These are phyloP conservation scores for Amazonetta brasiliensis DNA, from an alignment of 2,797 vertebrate species.

Conservation along the genomic window DNA sequence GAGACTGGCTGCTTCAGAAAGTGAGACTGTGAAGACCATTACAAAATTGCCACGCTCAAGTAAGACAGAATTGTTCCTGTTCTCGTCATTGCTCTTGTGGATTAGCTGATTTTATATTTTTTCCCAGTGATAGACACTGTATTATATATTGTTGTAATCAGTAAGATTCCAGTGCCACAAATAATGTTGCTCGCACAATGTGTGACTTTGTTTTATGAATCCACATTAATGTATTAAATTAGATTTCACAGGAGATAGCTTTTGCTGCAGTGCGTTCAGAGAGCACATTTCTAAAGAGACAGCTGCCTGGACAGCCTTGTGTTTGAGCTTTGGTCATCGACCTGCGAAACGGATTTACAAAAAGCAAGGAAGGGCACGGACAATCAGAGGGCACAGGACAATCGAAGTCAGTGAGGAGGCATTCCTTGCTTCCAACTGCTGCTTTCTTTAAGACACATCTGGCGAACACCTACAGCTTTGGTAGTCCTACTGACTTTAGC, in stretches of 20 bases:
- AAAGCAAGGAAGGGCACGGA: background rate
- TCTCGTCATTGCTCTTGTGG: slow-evolving; percentile 21
- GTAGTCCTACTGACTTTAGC: background rate
- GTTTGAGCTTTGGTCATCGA: background rate
- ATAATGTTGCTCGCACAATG: slow-evolving; percentile 33
- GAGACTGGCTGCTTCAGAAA: slow-evolving; percentile 35
- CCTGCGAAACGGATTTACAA: background rate
- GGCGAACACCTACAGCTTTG: background rate
- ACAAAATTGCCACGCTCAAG: slow-evolving; percentile 40
- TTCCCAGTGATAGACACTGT: slow-evolving; percentile 13
- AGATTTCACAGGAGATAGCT: slow-evolving; percentile 9
- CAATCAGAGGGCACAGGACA: background rate
- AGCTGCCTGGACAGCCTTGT: slow-evolving; percentile 45
- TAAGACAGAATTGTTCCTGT: slow-evolving; percentile 20
- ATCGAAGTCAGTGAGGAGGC: background rate
- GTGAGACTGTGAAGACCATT: slow-evolving; percentile 48
- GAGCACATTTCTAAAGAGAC: background rate
- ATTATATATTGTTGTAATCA: slow-evolving; percentile 66
- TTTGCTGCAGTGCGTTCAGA: background rate
- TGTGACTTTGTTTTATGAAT: slow-evolving; percentile 45
- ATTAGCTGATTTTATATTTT: slow-evolving; percentile 33
- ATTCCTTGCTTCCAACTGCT: background rate
- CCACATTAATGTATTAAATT: slow-evolving; percentile 58
- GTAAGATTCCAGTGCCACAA: slow-evolving; percentile 41
- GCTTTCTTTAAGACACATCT: background rate